Percentiles rank a stretch among this genome's conserved stretches.
Evolutionary conservation across 2,888 invertebrate genomes (phyloP).

Genomic region (Dilophus febrilis): DNA sequence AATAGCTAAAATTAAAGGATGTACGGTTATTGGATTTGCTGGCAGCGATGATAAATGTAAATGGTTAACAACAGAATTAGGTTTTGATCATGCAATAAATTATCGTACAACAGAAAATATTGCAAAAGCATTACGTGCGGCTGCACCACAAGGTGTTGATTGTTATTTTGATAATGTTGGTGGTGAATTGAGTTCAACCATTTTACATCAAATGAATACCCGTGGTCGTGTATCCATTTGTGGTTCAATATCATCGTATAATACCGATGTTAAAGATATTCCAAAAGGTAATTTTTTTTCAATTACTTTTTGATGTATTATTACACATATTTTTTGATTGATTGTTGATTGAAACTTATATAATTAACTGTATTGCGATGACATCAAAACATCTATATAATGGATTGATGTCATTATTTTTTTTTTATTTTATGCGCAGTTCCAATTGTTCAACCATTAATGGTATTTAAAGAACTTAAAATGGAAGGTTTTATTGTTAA

Average conservation of each 20-base stretch:
- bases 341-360: too few relatives aligned
- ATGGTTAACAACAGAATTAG: slow-evolving; percentile 46
- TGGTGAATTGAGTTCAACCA: slow-evolving; percentile 1
- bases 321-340: too few relatives aligned
- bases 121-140: slow-evolving; percentile 35
- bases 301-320: too few relatives aligned
- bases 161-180: too few relatives aligned
- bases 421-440: too few relatives aligned
- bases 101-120: slow-evolving; percentile 48
- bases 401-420: too few relatives aligned
- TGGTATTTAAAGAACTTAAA: slow-evolving; percentile 39
- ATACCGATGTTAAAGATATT: not conserved
- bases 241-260: slow-evolving; percentile 3
- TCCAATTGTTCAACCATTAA: slow-evolving; percentile 32
- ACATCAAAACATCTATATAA: too few relatives aligned
- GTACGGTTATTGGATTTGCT: slow-evolving; percentile 51
- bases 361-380: too few relatives aligned
- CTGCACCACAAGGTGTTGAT: slow-evolving; percentile 51
- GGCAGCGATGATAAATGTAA: slow-evolving; percentile 52
- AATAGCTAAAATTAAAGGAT: slow-evolving; percentile 55
- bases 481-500: slow-evolving; percentile 35
- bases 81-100: slow-evolving; percentile 52
- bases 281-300: too few relatives aligned
- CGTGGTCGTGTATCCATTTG: slow-evolving; percentile 1
- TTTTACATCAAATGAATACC: not conserved